phyloP scores from a whole-genome alignment of 2,888 invertebrate genomes.

The Craniophora ligustri region DNA sequence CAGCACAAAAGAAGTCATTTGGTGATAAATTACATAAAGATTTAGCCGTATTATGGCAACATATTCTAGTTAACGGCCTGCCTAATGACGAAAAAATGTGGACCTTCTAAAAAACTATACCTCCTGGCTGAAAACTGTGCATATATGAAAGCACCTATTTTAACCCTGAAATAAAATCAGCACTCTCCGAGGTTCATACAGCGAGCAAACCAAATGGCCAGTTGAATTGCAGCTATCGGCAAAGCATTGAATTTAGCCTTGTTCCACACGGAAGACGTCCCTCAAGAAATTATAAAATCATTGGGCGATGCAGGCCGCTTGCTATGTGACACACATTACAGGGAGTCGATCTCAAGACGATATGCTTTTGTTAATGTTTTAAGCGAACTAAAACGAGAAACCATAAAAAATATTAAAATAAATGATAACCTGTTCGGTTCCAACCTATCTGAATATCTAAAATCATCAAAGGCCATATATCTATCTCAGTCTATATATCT shows the following conservation, averaged over 20 bases:
- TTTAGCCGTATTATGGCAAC: not conserved
- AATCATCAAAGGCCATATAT: conserved; percentile 10
- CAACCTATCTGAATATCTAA: conserved; percentile 9
- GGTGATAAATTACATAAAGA: not conserved
- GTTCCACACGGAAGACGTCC: not conserved
- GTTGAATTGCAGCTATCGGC: conserved; percentile 28
- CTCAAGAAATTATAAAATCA: conserved; percentile 24
- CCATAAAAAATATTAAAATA: conserved; percentile 2
- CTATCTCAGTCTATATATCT: too few species aligned
- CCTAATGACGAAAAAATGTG: not conserved
- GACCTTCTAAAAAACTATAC: conserved; percentile 25
- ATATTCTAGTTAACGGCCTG: conserved; percentile 12
- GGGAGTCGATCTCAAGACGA: conserved; percentile 10
- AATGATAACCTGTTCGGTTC: conserved; percentile 3
- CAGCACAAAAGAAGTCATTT: not conserved
- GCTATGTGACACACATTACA: conserved; percentile 28
- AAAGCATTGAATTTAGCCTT: conserved; percentile 18
- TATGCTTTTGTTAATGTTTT: not conserved
- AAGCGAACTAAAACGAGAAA: conserved; percentile 1
- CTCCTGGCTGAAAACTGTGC: conserved; percentile 31
- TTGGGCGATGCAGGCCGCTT: conserved; percentile 34
- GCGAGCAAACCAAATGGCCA: conserved; percentile 34
- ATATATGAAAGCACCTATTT: conserved; percentile 31
- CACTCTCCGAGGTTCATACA: conserved; percentile 18
- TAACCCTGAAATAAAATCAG: conserved; percentile 36